Evolutionary conservation across 1,140 invertebrate genomes (phyloP).

Genomic region (Coelopa frigida): DNA sequence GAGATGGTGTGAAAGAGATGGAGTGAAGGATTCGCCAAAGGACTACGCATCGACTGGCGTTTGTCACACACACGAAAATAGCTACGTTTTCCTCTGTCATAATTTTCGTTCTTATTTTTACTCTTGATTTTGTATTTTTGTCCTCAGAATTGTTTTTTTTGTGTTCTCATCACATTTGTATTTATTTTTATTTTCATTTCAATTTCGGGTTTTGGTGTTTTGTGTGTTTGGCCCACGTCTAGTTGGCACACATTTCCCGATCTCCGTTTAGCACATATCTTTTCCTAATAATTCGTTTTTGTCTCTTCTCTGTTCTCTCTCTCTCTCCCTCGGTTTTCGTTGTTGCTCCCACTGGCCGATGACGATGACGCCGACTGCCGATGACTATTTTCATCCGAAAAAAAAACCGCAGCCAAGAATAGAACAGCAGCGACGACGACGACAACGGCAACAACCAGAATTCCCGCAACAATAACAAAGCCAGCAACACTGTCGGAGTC

Average conservation of each 20-base stretch:
- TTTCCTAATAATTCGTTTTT: too few relatives aligned
- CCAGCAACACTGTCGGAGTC: background rate
- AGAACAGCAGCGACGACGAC: background rate
- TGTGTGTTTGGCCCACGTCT: too few relatives aligned
- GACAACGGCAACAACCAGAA: background rate
- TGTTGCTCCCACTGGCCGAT: background rate
- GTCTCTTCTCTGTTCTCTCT: too few relatives aligned
- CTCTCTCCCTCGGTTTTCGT: background rate
- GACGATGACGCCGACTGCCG: background rate
- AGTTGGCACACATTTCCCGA: too few relatives aligned
- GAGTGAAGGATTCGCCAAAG: background rate
- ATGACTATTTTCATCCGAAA: background rate
- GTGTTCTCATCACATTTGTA: conserved; percentile 1
- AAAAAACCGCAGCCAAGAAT: conserved; percentile 5
- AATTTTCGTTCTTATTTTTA: conserved; percentile 2
- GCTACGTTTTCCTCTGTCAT: too few relatives aligned
- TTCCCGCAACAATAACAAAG: background rate
- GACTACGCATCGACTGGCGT: background rate
- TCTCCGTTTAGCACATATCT: too few relatives aligned
- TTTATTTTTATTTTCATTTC: conserved; percentile 7
- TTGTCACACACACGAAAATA: background rate
- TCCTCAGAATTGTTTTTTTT: conserved; percentile 1
- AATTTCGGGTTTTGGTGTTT: too few relatives aligned
- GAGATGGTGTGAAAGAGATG: background rate
- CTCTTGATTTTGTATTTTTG: conserved; percentile 4